Evolutionary conservation across 2,797 vertebrate species (phyloP), one percentile per base, ranked within the genome.

Genomic region (Chloroceryle inda): DNA sequence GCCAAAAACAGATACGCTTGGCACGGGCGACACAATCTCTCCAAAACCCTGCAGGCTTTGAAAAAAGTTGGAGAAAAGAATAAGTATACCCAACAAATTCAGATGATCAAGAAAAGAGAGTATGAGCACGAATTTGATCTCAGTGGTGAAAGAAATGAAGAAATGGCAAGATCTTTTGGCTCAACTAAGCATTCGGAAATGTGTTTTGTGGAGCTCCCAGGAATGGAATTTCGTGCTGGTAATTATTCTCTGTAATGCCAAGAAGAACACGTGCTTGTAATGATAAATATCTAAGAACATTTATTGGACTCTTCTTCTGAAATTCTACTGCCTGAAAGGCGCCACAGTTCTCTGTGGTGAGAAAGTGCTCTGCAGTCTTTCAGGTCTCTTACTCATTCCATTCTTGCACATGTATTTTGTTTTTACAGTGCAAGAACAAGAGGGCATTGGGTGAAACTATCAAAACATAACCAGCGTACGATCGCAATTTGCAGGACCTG

Each of bases 1-100:
- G 99, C 99, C 45, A 99, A 99, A 96, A 99, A 99, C 98, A 98
- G 98, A 95, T 99, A 99, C 68, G 94, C 97, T 0, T 99, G 99
- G 99, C 99, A 99, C 0, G 99, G 99, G 9, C 98, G 98, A 3
- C 98, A 98, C 44, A 99, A 99, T 31, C 98, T 99, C 88, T 92
- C 96, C 8, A 98, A 99, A 97, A 99, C 99, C 1, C 98, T 99
- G 45, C 98, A 98, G 73, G 97, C 98, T 26, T 81, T 99, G 96
- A 98, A 98, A 92, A 98, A 91, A 52, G 98, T 98, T 37, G 99
- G 99, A 6, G 98, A 99, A 87, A 98, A 99, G 58, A 99, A 99
- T 76, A 98, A 97, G 58, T 99, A 99, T 5, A 97, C 98, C 0
- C 98, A 99, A 80, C 99, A 99, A 97, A 99, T 99, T 96, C 98